A percentile compares a stretch with the other conserved stretches of the same genome.
Conservation (phyloP, 2,888 invertebrate species). For the Alentia gelatinosa region DNA sequence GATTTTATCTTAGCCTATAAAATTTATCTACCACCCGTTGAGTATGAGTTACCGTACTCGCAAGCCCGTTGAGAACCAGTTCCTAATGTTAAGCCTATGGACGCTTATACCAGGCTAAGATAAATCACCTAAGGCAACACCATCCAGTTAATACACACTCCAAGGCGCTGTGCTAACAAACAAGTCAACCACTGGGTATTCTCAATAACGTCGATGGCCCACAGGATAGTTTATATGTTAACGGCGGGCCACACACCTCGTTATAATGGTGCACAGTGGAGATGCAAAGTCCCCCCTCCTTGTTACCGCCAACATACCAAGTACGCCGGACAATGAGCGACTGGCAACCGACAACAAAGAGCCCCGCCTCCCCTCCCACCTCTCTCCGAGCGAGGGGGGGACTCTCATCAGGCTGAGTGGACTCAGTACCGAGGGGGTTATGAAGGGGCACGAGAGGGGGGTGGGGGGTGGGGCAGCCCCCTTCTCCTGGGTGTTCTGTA, state of each 20-base stretch:
- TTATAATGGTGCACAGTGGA: not conserved
- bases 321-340: not conserved
- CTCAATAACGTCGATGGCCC: not conserved
- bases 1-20: no score
- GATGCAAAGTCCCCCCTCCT: not conserved
- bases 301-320: constrained; percentile 9
- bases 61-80: no score
- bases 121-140: no score
- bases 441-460: not conserved
- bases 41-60: no score
- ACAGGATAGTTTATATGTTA: not conserved
- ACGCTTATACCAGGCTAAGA: no score
- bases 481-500: not conserved
- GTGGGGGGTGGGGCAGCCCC: not conserved
- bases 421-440: no score
- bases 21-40: no score
- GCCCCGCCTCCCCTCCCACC: not conserved
- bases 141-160: no score
- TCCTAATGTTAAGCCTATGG: no score
- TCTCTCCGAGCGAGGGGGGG: not conserved
- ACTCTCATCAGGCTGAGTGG: not conserved
- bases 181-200: no score
- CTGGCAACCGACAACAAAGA: not conserved
- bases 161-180: no score
- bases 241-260: not conserved